Evolutionary conservation across 2,888 invertebrate genomes (phyloP), one percentile per base, ranked within the genome.

Genomic region (Kryphioiulus occultus): DNA sequence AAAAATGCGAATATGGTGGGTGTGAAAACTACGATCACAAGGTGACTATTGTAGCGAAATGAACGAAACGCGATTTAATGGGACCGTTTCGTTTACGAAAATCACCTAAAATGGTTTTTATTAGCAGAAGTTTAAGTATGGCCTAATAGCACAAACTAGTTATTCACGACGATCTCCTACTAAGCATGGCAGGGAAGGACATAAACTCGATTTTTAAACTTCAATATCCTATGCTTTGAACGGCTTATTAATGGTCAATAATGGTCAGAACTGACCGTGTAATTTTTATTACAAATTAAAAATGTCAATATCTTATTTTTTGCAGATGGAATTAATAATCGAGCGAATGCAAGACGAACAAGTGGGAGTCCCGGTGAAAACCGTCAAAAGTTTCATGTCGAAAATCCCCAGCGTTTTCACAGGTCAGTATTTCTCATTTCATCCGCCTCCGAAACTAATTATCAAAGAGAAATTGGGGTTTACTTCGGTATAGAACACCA

Each of bases 331-430:
- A 92, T 94, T 95, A 22, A 96, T 99, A 83, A 95, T 99, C 42
- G 98, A 98, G 91, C 95, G 95, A 92, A 99, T 99, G 99, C 97
- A 98, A 92, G 97, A 98, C 91, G 98, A 98, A 92, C 94, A 94
- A 88, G 94, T 95, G 0, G 99, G 99, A 0, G 98, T 99, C 1
- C 97, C 98, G 0, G 99, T 99, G 26, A 95, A 96, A 90, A 99
- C 99, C 0, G 99, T 99, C 59, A 99, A 99, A 93, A 98, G 97
- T 91, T 99, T 99, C 92, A 97, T 99, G 96, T 96, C 98, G 87
- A 99, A 99, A 93, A 98, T 99, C 91, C 99, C 99, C 59, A 99
- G 99, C 88, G 99, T 97, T 89, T 96, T 97, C 91, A 95, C 95
- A 90, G 95, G 95, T 94, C 91, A 91, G 91, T 86, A 68, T 68